phyloP scores from a whole-genome alignment of 2,888 invertebrate genomes.

The Apocheima hispidaria region DNA sequence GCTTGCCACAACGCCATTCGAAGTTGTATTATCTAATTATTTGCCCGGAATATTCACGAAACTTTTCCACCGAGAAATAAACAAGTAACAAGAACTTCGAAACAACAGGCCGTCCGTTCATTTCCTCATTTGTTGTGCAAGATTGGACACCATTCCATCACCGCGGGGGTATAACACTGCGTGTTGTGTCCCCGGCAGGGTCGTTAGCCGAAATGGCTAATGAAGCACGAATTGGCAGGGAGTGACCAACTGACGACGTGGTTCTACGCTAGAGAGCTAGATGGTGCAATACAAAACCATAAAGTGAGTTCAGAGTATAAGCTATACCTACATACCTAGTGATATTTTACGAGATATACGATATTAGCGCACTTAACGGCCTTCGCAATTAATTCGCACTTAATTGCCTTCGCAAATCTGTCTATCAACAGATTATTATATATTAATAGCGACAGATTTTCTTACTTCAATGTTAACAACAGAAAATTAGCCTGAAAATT shows the following conservation, averaged over 20 bases:
- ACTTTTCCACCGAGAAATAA: slow-evolving; percentile 4
- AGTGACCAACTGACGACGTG: slow-evolving; percentile 58
- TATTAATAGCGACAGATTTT: too few relatives aligned
- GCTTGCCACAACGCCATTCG: not conserved
- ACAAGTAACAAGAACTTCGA: slow-evolving; percentile 12
- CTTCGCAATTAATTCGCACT: too few relatives aligned
- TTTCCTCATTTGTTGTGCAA: slow-evolving; percentile 71
- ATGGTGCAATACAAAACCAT: slow-evolving; percentile 13
- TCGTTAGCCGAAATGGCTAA: slow-evolving; percentile 76
- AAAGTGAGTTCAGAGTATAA: too few relatives aligned
- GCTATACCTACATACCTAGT: too few relatives aligned
- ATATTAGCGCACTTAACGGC: too few relatives aligned
- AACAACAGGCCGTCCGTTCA: slow-evolving; percentile 47
- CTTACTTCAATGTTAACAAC: too few relatives aligned
- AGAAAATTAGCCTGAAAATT: too few relatives aligned
- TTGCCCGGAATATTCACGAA: not conserved
- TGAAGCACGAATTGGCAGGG: slow-evolving; percentile 81
- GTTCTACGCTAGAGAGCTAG: not conserved
- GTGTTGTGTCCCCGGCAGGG: slow-evolving; percentile 63
- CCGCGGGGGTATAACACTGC: slow-evolving; percentile 48
- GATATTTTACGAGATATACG: too few relatives aligned
- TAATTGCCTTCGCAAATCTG: too few relatives aligned
- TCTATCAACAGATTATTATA: too few relatives aligned
- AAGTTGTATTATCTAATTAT: too few relatives aligned
- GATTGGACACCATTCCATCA: slow-evolving; percentile 74